A percentile compares a stretch with the other conserved stretches of the same genome.
Evolutionary conservation across 2,888 invertebrate species (phyloP).

Genomic region (Chymomyza amoena): DNA sequence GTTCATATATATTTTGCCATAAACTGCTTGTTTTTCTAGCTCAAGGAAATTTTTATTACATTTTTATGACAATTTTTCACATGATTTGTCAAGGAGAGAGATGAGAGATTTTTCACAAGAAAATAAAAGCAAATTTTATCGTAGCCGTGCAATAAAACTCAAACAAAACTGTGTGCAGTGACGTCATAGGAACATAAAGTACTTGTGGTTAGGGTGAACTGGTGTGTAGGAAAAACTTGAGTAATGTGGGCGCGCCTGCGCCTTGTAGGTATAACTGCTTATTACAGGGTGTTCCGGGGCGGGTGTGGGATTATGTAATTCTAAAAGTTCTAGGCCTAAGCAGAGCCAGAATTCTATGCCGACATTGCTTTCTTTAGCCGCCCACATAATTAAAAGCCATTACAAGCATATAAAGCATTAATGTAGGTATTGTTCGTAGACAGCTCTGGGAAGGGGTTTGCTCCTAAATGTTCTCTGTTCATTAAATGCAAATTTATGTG

Average conservation of each 20-base stretch:
- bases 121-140: constrained; percentile 23
- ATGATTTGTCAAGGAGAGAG: constrained; percentile 54
- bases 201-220: neutral
- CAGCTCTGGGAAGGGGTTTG: constrained; percentile 13
- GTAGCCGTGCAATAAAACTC: constrained; percentile 27
- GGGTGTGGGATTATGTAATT: constrained; percentile 18
- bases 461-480: constrained; percentile 42
- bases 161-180: neutral
- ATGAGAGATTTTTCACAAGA: neutral
- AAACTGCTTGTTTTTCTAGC: neutral
- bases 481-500: constrained; percentile 70
- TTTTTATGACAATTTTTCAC: constrained; percentile 72
- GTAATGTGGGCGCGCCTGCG: neutral
- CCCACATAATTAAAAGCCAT: constrained; percentile 68
- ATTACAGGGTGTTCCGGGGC: neutral
- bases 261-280: constrained; percentile 8
- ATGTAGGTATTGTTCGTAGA: constrained; percentile 34
- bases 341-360: neutral
- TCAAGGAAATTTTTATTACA: constrained; percentile 58
- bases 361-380: constrained; percentile 15
- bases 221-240: neutral
- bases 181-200: neutral
- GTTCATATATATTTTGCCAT: too few species aligned
- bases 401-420: constrained; percentile 56
- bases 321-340: neutral